Percentiles rank a stretch among this genome's conserved stretches.
These are phyloP conservation scores for Halichoerus grypus DNA, from an alignment of 2,113 vertebrate genomes.

Conservation along the genomic window DNA sequence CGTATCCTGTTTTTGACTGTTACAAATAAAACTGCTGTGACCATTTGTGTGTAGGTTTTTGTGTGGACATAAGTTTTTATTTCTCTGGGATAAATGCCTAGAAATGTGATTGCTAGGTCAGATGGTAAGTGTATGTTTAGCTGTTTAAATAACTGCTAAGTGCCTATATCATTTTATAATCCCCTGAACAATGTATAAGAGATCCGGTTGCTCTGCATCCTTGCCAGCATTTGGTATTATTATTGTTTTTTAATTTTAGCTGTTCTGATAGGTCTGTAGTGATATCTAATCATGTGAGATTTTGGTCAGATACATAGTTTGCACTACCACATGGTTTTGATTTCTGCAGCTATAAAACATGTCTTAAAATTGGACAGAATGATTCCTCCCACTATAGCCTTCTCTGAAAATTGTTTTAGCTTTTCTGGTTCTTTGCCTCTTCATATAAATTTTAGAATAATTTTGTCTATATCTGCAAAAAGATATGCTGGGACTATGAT, in stretches of 20 bases:
- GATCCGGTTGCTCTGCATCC: not conserved
- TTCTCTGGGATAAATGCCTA: conserved; percentile 31
- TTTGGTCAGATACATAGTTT: not conserved
- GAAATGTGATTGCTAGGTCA: not conserved
- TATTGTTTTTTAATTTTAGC: not conserved
- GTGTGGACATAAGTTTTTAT: not conserved
- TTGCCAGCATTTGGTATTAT: not conserved
- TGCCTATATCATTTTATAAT: not conserved
- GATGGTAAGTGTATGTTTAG: not conserved
- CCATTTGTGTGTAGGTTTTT: not conserved
- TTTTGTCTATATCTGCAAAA: conserved; percentile 6
- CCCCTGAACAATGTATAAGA: not conserved
- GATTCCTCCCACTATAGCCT: not conserved
- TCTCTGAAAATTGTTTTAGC: conserved; percentile 20
- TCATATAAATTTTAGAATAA: conserved; percentile 40
- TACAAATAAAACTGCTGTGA: not conserved
- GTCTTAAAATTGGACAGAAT: not conserved
- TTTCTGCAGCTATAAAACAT: conserved; percentile 1
- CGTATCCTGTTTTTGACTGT: not conserved
- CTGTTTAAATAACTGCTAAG: not conserved
- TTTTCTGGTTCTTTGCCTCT: conserved; percentile 3
- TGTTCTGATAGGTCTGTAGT: not conserved
- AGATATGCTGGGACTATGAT: not conserved
- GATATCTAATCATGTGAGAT: not conserved
- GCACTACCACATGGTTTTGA: not conserved